Base-by-base conservation (phyloP, 2,888 invertebrate genomes). In the Craniophora ligustri region DNA sequence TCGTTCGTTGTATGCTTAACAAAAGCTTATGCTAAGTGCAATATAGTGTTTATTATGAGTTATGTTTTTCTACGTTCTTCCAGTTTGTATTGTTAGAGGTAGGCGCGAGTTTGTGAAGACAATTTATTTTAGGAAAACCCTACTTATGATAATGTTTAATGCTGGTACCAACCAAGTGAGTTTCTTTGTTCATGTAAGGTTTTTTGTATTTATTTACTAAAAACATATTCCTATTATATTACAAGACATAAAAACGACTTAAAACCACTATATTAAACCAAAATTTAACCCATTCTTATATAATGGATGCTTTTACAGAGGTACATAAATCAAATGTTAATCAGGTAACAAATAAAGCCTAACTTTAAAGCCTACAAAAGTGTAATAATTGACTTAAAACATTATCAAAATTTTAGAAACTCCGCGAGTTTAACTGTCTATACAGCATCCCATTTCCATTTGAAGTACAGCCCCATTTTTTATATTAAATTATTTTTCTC, bases 401-500 rank as follows among this genome's bases (percentile, higher is more conserved):
- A 45, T 64, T 47, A 56, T 48, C 47, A 38, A 41, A 44, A 48
- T 68, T 63, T 63, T 36, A 31, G 28, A 63, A 54, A 63, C 44
- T 26, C 34, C 40, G 38, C 19, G 30, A 7, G 51, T 47, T 48
- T 67, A 47, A 67, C 47, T 42, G 51, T 62, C 57, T 62, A 72
- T 64, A 68, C 47, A 41, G 54, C 44, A 42, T 26, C 40, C 45
- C 50, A 35, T 46, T 68, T 72, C 39, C 35, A 45, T 72, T 44
- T 49, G 47, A 69, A 63, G 58, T 49, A 67, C 46, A 40, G 38
- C 49, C 34, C 32, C 28, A 41, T 54, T 34, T 68, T 72, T 72
- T 58, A 68, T 55, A 63, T 64, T 55, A 53, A 72, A 63, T 55
- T 53, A 44, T 68, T 62, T 72, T 63, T 38, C 46, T 55, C 28